These are phyloP conservation scores for Sarcophaga peregrina DNA, from an alignment of 1,140 invertebrate species.

Conservation along the genomic window DNA sequence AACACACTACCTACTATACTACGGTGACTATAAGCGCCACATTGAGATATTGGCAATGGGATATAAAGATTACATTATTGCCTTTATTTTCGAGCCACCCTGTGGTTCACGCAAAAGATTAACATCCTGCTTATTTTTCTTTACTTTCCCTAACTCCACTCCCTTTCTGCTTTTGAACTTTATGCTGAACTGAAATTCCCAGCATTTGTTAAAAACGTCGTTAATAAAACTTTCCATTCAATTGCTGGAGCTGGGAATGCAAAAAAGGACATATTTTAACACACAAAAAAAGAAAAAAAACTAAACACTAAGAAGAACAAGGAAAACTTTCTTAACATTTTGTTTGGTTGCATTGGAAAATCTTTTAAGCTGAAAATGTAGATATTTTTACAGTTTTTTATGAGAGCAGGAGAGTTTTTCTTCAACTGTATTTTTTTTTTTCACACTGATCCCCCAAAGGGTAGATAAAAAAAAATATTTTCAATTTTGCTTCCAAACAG, in stretches of 20 bases:
- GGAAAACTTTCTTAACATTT: not conserved
- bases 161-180: constrained; percentile 6
- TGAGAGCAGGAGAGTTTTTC: too few species aligned
- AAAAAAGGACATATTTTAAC: not conserved
- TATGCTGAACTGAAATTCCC: not conserved
- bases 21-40: too few species aligned
- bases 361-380: not conserved
- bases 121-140: not conserved
- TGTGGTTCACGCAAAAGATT: not conserved
- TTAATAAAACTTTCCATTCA: constrained; percentile 1
- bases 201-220: not conserved
- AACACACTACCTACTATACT: too few species aligned
- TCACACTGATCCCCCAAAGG: constrained; percentile 30
- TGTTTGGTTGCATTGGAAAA: constrained; percentile 27
- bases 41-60: too few species aligned
- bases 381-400: too few species aligned
- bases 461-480: not conserved
- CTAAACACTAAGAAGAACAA: too few species aligned
- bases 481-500: not conserved
- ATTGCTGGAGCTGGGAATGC: constrained; percentile 3
- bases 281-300: not conserved
- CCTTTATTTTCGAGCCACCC: too few species aligned
- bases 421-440: not conserved
- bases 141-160: not conserved
- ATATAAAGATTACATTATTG: too few species aligned